Evolutionary conservation across 1,140 invertebrate species (phyloP).

Genomic region (Leptopilina boulardi): DNA sequence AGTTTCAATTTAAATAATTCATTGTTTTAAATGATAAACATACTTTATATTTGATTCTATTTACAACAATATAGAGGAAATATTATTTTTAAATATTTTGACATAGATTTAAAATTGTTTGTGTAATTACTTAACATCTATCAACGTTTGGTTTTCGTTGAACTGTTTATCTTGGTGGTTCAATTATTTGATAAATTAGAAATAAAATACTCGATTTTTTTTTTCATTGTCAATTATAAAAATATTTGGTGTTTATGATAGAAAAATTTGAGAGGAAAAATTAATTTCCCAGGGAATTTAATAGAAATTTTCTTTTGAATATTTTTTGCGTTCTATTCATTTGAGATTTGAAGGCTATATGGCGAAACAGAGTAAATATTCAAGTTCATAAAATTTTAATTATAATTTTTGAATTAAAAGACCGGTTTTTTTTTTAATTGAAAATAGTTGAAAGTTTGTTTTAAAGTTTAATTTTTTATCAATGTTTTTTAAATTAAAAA

Average conservation of each 20-base stretch:
- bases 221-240: too few species aligned
- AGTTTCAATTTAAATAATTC: slow-evolving; percentile 23
- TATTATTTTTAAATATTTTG: neutral
- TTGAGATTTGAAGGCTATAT: neutral
- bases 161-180: slow-evolving; percentile 3
- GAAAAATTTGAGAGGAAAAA: neutral
- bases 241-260: neutral
- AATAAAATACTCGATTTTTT: neutral
- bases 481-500: neutral
- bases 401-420: neutral
- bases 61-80: neutral
- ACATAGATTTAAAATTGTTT: neutral
- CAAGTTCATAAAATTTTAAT: neutral
- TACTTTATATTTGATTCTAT: neutral
- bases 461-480: neutral
- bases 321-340: neutral
- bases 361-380: neutral
- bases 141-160: slow-evolving; percentile 2
- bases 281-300: too few species aligned
- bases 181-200: neutral
- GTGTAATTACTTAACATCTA: neutral
- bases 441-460: neutral
- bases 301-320: neutral
- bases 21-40: neutral
- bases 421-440: neutral